Conservation (phyloP, 2,888 invertebrate species). For the Phanerotoma sp. region DNA sequence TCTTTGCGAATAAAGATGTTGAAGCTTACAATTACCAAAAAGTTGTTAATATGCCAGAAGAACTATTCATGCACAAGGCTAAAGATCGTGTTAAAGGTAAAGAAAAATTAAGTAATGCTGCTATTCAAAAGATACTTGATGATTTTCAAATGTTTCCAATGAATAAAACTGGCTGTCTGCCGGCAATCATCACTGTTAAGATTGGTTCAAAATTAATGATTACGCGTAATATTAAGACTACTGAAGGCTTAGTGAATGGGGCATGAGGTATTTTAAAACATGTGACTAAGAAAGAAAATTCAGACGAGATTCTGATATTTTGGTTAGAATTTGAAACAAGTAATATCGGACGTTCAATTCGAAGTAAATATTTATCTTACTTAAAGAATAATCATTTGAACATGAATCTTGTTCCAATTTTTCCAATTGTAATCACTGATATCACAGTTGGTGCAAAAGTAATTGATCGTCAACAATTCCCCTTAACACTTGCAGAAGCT, state of each 20-base stretch:
- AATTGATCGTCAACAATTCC: neutral
- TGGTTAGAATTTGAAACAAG: constrained; percentile 1
- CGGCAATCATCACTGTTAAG: neutral
- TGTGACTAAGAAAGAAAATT: neutral
- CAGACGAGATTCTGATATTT: neutral
- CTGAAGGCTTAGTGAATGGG: constrained; percentile 10
- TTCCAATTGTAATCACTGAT: constrained; percentile 7
- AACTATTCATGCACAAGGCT: neutral
- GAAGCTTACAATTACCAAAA: neutral
- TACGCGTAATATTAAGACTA: neutral
- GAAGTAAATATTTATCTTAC: neutral
- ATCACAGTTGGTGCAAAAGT: constrained; percentile 1
- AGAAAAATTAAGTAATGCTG: neutral
- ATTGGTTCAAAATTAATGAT: constrained; percentile 12
- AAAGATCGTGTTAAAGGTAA: neutral
- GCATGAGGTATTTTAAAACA: neutral
- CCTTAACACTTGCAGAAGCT: neutral
- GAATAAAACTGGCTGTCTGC: neutral
- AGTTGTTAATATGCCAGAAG: neutral
- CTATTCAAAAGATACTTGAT: neutral
- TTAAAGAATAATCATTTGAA: neutral
- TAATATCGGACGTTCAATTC: neutral
- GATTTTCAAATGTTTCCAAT: neutral
- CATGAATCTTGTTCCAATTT: neutral
- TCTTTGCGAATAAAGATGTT: neutral